Base-by-base conservation (phyloP, 2,797 vertebrate species). In the Megaceryle alcyon region DNA sequence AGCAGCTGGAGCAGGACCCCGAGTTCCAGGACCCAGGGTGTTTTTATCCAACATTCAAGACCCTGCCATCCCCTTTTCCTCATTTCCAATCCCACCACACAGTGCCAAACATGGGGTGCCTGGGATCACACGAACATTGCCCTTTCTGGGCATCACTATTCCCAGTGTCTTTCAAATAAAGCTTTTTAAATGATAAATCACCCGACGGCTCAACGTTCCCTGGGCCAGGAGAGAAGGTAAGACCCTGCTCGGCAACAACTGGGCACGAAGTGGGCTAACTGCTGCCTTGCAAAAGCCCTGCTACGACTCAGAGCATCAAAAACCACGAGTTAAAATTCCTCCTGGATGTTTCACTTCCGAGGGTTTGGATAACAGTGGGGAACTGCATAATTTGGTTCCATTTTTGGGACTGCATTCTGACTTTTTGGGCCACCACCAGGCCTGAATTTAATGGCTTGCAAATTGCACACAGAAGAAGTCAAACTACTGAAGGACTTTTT, bases 381-480 rank as follows among this genome's bases (percentile, higher is more conserved):
- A 92, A 76, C 66, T 28, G 69, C 54, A 35, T 63, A 31, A 92
- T 90, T 86, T 68, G 46, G 63, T 88, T 71, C 93, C 77, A 90
- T 92, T 94, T 87, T 77, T 12, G 2, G 11, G 44, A 53, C 71
- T 87, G 79, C 69, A 71, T 91, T 95, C 65, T 81, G 80, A 51
- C 49, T 92, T 94, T 90, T 54, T 69, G 77, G 77, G 76, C 43
- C 49, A 78, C 71, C 70, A 82, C 49, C 46, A 75, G 57, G 72
- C 44, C 61, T 90, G 78, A 69, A 63, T 84, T 86, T 94, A 94
- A 92, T 60, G 59, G 63, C 66, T 76, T 82, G 70, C 72, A 94
- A 95, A 93, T 91, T 65, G 84, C 41, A 81, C 63, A 68, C 44
- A 65, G 81, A 39, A 77, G 65, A 35, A 88, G 51, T 57, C 69